phyloP scores from a whole-genome alignment of 2,888 invertebrate species.

The Sminthurinus aureus region DNA sequence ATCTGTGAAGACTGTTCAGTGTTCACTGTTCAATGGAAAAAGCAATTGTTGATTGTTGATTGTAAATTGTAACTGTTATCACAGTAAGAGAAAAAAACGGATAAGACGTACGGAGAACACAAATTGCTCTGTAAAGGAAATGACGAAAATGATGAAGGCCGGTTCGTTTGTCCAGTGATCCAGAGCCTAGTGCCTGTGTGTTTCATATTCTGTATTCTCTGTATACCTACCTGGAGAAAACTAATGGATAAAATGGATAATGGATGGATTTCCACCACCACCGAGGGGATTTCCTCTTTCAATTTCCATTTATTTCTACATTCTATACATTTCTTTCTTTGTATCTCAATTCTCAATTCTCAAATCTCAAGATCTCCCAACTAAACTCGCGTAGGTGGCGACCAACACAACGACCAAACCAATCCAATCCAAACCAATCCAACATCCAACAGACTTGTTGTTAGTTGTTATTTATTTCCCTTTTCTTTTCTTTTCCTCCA shows the following conservation, averaged over 20 bases:
- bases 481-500: too few relatives aligned
- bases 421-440: too few relatives aligned
- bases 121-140: conserved; percentile 10
- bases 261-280: neutral
- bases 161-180: conserved; percentile 23
- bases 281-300: conserved; percentile 23
- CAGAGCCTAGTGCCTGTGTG: conserved; percentile 5
- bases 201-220: neutral
- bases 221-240: conserved; percentile 36
- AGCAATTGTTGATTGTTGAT: too few relatives aligned
- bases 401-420: too few relatives aligned
- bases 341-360: neutral
- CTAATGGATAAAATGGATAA: conserved; percentile 39
- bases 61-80: too few relatives aligned
- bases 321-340: neutral
- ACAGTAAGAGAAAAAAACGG: too few relatives aligned
- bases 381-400: conserved; percentile 35
- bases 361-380: conserved; percentile 31
- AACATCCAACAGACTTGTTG: conserved; percentile 34
- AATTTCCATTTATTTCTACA: neutral
- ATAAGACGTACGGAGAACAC: neutral
- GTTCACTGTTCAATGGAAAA: too few relatives aligned
- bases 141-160: conserved; percentile 27
- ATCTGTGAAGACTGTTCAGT: too few relatives aligned
- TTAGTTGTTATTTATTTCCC: too few relatives aligned